Percentiles rank a stretch among this genome's conserved stretches.
phyloP scores from a whole-genome alignment of 2,888 invertebrate genomes.

The Opisthograptis luteolata region DNA sequence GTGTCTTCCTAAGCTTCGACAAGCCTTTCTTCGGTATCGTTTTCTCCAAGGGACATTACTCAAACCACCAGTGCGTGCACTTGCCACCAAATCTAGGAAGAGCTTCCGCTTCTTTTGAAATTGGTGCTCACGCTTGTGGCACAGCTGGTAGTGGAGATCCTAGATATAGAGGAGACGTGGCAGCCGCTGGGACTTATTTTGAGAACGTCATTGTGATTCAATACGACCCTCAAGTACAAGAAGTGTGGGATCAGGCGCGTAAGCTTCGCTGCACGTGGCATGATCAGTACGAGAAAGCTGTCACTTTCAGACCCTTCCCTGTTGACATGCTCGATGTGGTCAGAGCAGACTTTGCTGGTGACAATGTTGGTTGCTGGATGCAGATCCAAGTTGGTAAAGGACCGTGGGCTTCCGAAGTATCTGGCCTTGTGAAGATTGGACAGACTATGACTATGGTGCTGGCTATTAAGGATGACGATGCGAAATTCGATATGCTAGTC shows the following conservation, averaged over 20 bases:
- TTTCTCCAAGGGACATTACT: conserved; percentile 97
- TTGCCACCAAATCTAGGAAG: conserved; percentile 94
- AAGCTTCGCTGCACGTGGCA: conserved; percentile 97
- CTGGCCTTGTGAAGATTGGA: conserved; percentile 96
- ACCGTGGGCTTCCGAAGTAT: conserved; percentile 97
- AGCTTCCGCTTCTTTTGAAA: conserved; percentile 94
- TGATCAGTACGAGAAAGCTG: conserved; percentile 97
- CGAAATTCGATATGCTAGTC: conserved; percentile 97
- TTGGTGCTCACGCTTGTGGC: conserved; percentile 95
- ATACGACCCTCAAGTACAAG: conserved; percentile 96
- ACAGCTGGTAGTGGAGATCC: conserved; percentile 96
- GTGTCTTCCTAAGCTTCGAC: conserved; percentile 96
- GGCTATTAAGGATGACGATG: conserved; percentile 97
- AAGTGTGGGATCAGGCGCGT: conserved; percentile 97
- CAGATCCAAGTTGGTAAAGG: conserved; percentile 98
- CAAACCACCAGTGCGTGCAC: conserved; percentile 96
- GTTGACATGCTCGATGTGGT: conserved; percentile 98
- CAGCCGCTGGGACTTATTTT: conserved; percentile 95
- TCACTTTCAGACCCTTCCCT: conserved; percentile 96
- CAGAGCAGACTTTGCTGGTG: conserved; percentile 97
- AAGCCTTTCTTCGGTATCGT: conserved; percentile 98
- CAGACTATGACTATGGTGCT: conserved; percentile 99
- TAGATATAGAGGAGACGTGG: conserved; percentile 94
- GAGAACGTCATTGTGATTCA: conserved; percentile 97
- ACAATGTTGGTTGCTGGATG: conserved; percentile 99